A percentile compares a stretch with the other conserved stretches of the same genome.
These are phyloP conservation scores for Drepanosiphum platanoidis DNA, from an alignment of 2,888 invertebrate species.

Conservation along the genomic window DNA sequence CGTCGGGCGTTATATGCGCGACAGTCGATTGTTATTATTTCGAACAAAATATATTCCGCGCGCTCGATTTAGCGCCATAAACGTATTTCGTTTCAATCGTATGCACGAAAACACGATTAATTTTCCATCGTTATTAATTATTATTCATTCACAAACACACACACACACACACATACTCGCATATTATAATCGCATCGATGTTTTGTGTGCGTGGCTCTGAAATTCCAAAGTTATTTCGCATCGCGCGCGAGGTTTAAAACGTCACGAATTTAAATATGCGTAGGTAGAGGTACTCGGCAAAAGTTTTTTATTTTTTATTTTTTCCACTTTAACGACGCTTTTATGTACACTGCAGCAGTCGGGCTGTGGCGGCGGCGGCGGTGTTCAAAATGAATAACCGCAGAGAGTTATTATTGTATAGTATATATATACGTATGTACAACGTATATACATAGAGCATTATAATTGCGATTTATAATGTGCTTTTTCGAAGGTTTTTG, in stretches of 20 bases:
- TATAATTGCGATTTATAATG: not conserved
- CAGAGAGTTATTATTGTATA: not conserved
- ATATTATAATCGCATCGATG: not conserved
- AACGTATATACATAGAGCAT: no score
- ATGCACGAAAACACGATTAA: not conserved
- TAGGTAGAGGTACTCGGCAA: not conserved
- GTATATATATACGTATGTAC: no score
- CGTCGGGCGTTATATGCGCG: no score
- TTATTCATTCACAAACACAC: not conserved
- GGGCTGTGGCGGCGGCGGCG: not conserved
- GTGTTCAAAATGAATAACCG: not conserved
- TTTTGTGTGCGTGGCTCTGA: not conserved
- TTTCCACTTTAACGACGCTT: constrained; percentile 26
- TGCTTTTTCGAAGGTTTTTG: not conserved
- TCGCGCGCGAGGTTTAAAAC: not conserved
- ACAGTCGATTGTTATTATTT: no score
- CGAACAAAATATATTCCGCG: no score
- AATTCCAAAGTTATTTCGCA: not conserved
- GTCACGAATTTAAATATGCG: constrained; percentile 14
- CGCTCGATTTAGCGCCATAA: no score
- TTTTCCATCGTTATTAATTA: not conserved
- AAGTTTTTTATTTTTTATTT: not conserved
- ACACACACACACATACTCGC: not conserved
- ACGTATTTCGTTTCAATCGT: not conserved
- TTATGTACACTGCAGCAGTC: no score